Base-by-base conservation (phyloP, 2,888 invertebrate genomes). In the Sepioteuthis lessoniana region DNA sequence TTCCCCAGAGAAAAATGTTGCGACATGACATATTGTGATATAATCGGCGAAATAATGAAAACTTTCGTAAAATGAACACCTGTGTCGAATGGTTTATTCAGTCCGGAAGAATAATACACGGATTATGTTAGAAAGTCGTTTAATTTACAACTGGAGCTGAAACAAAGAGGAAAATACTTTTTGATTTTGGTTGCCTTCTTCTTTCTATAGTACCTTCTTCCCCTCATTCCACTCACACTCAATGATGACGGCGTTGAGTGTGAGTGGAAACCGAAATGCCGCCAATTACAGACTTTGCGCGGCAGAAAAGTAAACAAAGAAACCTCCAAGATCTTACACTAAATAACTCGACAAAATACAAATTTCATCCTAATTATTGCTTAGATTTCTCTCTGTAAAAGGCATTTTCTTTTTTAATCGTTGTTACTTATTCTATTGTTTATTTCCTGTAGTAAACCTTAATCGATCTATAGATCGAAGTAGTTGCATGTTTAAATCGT, bases 251-350 rank as follows among this genome's bases (percentile, higher is more conserved):
- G 5, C 16, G n/a, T 76, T 35, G 76, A 76, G 76, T 76, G 35
- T 76, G 76, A 76, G 76, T 76, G 76, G n/a, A n/a, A 13, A n/a
- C n/a, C 10, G 76, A 76, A 76, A 76, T 76, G 76, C 76, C 76
- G 76, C 76, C 76, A 76, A 76, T 76, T 76, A 76, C 76, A 76
- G n/a, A n/a, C 76, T 76, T 76, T 76, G 19, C 76, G n/a, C n/a
- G 76, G n/a, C 76, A 76, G n/a, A 16, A 76, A 76, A 76, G 76
- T 76, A 76, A 76, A 76, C 76, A 76, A 76, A 76, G 76, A 76
- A 35, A 76, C 25, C 55, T 55, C 55, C 21, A 25, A 55, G 55
- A 55, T 55, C 25, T 55, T 25, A 1, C 21, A 0, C 7, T 21
- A 16, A 10, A 19, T 50, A 21, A 16, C 16, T 50, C 50, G 19